Evolutionary conservation across 2,888 invertebrate genomes (phyloP), one percentile per base, ranked within the genome.

Genomic region (Archaeoteleia sp.): DNA sequence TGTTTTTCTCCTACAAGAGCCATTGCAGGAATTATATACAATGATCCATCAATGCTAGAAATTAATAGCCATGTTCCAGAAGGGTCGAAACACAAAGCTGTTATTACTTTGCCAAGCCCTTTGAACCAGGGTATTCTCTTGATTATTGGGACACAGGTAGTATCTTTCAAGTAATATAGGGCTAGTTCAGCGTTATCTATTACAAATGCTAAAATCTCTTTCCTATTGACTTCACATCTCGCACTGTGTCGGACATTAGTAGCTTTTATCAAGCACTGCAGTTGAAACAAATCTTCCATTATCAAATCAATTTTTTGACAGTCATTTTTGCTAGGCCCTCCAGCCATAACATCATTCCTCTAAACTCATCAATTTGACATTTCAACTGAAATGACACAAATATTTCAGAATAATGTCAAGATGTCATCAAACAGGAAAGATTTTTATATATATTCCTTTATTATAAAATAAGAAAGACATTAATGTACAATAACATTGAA

Each of bases 1-100:
- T 67, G 72, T 53, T 82, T 86, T 27, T 87, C 87, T 74, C 89
- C 90, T 35, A 91, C 86, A 67, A 90, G 82, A 67, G 88, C 86
- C 51, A 90, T 79, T 9, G 89, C 89, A 57, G 91, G 91, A 32
- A 91, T 83, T 70, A 91, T 89, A 74, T 88, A 90, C 9, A 91
- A 81, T 4, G 90, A 88, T 58, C 89, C 87, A 81, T 91, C 90
- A 13, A 87, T 51, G 29, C 75, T 80, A 8, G 82, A 76, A 70
- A 91, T 87, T 14, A 93, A 86, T 15, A 93, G 86, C 93, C 93
- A 93, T 32, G 91, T 90, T 51, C 94, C 95, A 61, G 91, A 90
- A 1, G 94, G 93, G 86, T 95, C 94, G 85, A 95, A 95, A 83
- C 94, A 94, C 82, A 95, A 61, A 43, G 83, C 79, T n/a, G 82